Evolutionary conservation across 1,140 invertebrate genomes (phyloP), one percentile per base, ranked within the genome.

Genomic region (Macrostomum lignano): DNA sequence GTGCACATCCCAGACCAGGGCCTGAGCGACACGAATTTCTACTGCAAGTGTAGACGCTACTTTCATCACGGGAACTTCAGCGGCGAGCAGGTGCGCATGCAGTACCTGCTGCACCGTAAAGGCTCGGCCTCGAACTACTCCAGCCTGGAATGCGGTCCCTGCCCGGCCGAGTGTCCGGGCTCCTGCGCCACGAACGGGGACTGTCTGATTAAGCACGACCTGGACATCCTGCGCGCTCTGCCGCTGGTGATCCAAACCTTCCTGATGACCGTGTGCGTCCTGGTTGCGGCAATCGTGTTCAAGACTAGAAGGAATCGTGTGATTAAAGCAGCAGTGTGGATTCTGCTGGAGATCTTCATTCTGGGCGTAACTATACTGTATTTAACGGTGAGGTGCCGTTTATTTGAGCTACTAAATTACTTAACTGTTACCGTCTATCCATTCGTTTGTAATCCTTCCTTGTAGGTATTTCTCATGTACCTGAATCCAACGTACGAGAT

Each of bases 291-390:
- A 14, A 63, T 72, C 26, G 68, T 75, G 14, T 72, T 73, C 42
- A 64, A 66, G 41, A 67, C 72, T 36, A 57, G 72, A 23, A 74
- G 73, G 56, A 68, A 67, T 45, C 74, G 73, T n/a, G 70, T 71
- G 28, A 74, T 74, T 44, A 72, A 71, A 14, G 67, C 67, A 39
- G 69, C 72, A 36, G 74, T 76, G 68, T 84, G 77, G 77, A 71
- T 74, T 21, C 67, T 82, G 35, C 58, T 81, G 46, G 76, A 84
- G 60, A 72, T 72, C 20, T 70, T 81, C 37, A 56, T 82, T 28
- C 46, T 79, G 14, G 77, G 77, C 43, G 72, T 74, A 39, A 62
- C 76, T 42, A 60, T 81, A 41, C 67, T 81, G 41, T 79, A 81
- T 58, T 64, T 66, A 38, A 74, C 74, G 46, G 75, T 79, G 64